Percentiles rank a stretch among this genome's conserved stretches.
Conservation (phyloP, 1,140 invertebrate species). For the Lordiphosa stackelbergi region DNA sequence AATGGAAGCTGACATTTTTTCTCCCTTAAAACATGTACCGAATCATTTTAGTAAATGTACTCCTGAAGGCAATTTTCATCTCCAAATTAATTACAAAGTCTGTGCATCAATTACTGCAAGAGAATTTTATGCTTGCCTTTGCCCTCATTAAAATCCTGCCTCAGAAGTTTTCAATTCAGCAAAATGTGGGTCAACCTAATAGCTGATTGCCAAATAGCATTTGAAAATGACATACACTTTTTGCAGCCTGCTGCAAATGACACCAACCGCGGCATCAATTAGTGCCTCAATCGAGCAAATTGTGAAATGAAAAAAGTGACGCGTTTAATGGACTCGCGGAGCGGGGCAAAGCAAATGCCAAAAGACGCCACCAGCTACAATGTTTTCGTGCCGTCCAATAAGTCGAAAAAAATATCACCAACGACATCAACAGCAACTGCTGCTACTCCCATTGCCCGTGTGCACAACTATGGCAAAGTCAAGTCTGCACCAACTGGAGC, state of each 20-base stretch:
- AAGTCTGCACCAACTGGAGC: slow-evolving; percentile 21
- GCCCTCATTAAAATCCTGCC: too few species aligned
- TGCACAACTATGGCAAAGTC: slow-evolving; percentile 54
- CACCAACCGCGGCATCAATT: slow-evolving; percentile 44
- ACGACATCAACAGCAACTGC: background rate
- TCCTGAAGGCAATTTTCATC: too few species aligned
- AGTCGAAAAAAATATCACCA: slow-evolving; percentile 15
- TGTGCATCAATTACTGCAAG: too few species aligned
- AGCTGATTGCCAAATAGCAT: slow-evolving; percentile 12
- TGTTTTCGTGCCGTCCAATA: slow-evolving; percentile 34
- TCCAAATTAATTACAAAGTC: too few species aligned
- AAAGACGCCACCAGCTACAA: slow-evolving; percentile 50
- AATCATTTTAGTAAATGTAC: too few species aligned
- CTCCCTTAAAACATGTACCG: too few species aligned
- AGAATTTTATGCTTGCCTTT: too few species aligned
- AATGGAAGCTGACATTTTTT: too few species aligned
- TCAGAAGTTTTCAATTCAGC: too few species aligned
- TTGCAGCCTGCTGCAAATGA: slow-evolving; percentile 28
- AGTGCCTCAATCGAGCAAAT: slow-evolving; percentile 46
- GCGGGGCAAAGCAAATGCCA: slow-evolving; percentile 19
- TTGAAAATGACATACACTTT: slow-evolving; percentile 23
- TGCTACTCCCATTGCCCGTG: slow-evolving; percentile 25
- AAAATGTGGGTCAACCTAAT: too few species aligned
- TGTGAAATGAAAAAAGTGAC: slow-evolving; percentile 59
- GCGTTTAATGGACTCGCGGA: slow-evolving; percentile 58